Percentiles rank a stretch among this genome's conserved stretches.
Evolutionary conservation across 2,113 vertebrate species (phyloP).

Genomic region (Myotis lucifugus): DNA sequence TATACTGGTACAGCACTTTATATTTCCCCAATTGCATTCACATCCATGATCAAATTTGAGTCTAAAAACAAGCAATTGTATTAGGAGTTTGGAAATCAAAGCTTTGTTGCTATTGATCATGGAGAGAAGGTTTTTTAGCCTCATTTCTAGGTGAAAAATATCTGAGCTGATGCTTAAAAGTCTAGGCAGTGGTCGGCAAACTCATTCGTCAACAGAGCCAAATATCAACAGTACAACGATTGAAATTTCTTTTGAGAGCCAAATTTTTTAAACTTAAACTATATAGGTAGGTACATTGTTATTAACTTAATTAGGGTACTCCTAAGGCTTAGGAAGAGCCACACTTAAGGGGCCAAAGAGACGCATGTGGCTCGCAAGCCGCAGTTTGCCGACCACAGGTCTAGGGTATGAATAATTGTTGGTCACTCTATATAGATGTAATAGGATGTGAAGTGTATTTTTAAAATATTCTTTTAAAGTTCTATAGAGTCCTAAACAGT

Average conservation of each 20-base stretch:
- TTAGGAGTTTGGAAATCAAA: neutral
- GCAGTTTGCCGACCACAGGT: too few relatives aligned
- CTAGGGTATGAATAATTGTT: neutral
- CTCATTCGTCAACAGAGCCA: too few relatives aligned
- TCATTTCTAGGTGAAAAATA: neutral
- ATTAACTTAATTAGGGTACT: too few relatives aligned
- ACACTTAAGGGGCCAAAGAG: too few relatives aligned
- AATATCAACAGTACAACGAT: too few relatives aligned
- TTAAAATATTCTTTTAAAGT: neutral
- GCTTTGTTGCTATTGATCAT: neutral
- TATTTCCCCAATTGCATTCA: neutral
- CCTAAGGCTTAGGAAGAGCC: too few relatives aligned
- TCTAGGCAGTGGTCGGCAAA: neutral
- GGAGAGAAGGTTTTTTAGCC: neutral
- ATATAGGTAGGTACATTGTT: too few relatives aligned
- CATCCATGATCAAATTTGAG: neutral
- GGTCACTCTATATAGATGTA: neutral
- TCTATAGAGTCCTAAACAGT: neutral
- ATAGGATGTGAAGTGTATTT: neutral
- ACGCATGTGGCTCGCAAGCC: too few relatives aligned
- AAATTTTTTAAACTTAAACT: too few relatives aligned
- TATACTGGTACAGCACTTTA: neutral
- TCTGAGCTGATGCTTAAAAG: neutral
- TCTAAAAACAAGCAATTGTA: neutral
- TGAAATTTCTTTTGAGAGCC: too few relatives aligned